phyloP scores from a whole-genome alignment of 1,140 invertebrate genomes.

The Coboldia fuscipes region DNA sequence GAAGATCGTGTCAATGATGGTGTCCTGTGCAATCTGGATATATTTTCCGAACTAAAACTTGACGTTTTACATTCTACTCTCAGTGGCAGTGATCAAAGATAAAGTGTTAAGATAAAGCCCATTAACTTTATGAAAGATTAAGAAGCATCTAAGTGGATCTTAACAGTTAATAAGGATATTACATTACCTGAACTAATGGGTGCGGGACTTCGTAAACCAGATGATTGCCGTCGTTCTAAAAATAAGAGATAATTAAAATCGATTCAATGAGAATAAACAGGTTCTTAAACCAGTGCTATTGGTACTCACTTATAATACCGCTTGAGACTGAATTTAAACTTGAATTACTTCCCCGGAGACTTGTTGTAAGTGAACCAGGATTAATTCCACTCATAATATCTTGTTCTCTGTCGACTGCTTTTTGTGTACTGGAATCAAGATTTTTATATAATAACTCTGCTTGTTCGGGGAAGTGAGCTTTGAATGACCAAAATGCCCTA shows the following conservation, averaged over 20 bases:
- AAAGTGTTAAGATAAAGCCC: too few species aligned
- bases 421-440: constrained; percentile 67
- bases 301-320: constrained; percentile 8
- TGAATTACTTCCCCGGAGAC: constrained; percentile 6
- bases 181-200: constrained; percentile 4
- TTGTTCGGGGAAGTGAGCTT: constrained; percentile 73
- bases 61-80: too few species aligned
- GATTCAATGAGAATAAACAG: neutral
- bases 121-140: too few species aligned
- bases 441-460: constrained; percentile 66
- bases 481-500: constrained; percentile 79
- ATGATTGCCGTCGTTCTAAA: constrained; percentile 4
- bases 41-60: constrained; percentile 34
- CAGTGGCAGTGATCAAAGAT: too few species aligned
- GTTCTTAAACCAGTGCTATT: neutral
- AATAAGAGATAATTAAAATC: constrained; percentile 9
- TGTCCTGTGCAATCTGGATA: constrained; percentile 28
- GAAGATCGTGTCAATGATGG: constrained; percentile 33
- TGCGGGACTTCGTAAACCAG: constrained; percentile 5
- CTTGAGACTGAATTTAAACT: constrained; percentile 5
- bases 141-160: too few species aligned
- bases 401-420: constrained; percentile 47
- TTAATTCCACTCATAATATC: constrained; percentile 5
- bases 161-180: neutral
- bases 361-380: constrained; percentile 5